phyloP scores from a whole-genome alignment of 2,113 vertebrate genomes.

The Helogale parvula region DNA sequence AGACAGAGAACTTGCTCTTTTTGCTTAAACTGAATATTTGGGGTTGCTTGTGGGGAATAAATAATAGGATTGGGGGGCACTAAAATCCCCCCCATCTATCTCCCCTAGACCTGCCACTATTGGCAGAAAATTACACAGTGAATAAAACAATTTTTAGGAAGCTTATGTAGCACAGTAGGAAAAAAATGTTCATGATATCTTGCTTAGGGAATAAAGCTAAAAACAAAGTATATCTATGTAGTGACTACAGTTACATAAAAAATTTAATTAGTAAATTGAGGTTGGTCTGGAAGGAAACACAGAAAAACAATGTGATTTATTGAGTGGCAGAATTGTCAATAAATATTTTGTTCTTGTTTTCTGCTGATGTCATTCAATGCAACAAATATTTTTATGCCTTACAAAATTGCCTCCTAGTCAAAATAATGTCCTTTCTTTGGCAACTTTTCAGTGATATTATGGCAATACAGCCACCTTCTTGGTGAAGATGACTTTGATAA shows the following conservation, averaged over 20 bases:
- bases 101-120: background rate
- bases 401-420: slow-evolving; percentile 11
- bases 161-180: background rate
- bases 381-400: slow-evolving; percentile 19
- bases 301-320: background rate
- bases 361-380: background rate
- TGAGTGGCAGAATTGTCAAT: background rate
- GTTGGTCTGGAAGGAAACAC: background rate
- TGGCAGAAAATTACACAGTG: background rate
- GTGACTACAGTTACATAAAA: background rate
- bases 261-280: background rate
- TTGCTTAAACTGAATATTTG: background rate
- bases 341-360: slow-evolving; percentile 47
- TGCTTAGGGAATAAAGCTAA: background rate
- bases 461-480: background rate
- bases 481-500: background rate
- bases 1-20: background rate
- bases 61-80: background rate
- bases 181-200: background rate
- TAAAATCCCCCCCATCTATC: background rate
- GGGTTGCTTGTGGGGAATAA: background rate
- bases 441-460: background rate
- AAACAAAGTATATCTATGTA: background rate
- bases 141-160: slow-evolving; percentile 24
- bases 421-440: slow-evolving; percentile 9